These are phyloP conservation scores for Slavum lentiscoides DNA, from an alignment of 2,888 invertebrate species.

Conservation along the genomic window DNA sequence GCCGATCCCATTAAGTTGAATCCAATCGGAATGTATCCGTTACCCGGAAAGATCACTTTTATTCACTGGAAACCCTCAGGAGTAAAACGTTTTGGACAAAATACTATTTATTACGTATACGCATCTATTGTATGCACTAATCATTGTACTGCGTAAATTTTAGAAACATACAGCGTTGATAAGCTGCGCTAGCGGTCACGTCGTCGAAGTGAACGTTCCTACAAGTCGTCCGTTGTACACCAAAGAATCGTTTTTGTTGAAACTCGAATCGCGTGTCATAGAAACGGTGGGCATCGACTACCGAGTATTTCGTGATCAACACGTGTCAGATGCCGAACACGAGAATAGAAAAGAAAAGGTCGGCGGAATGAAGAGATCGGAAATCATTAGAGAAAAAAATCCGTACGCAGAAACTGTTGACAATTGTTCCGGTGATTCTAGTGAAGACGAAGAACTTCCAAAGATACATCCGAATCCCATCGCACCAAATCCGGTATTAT, in stretches of 20 bases:
- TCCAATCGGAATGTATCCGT: constrained; percentile 71
- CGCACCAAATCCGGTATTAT: constrained; percentile 65
- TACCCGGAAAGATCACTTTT: constrained; percentile 68
- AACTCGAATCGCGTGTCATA: constrained; percentile 38
- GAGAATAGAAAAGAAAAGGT: constrained; percentile 63
- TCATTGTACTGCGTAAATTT: background rate
- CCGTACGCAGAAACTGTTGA: constrained; percentile 67
- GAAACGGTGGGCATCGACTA: constrained; percentile 67
- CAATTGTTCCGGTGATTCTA: constrained; percentile 63
- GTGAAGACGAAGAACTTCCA: constrained; percentile 64
- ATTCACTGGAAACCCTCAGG: constrained; percentile 71
- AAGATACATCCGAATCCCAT: constrained; percentile 63
- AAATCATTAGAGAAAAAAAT: constrained; percentile 61
- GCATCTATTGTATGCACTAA: too few species aligned
- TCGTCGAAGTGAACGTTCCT: constrained; percentile 64
- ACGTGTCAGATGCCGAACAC: constrained; percentile 64
- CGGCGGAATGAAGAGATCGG: constrained; percentile 66
- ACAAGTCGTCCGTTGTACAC: constrained; percentile 44
- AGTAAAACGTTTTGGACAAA: constrained; percentile 58
- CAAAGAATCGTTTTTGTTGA: constrained; percentile 14
- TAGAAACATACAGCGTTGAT: constrained; percentile 62
- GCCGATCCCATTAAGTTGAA: constrained; percentile 60
- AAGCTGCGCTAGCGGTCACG: constrained; percentile 65
- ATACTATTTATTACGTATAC: too few species aligned
- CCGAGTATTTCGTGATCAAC: constrained; percentile 66